Evolutionary conservation across 2,113 vertebrate species (phyloP).

Genomic region (Connochaetes taurinus): DNA sequence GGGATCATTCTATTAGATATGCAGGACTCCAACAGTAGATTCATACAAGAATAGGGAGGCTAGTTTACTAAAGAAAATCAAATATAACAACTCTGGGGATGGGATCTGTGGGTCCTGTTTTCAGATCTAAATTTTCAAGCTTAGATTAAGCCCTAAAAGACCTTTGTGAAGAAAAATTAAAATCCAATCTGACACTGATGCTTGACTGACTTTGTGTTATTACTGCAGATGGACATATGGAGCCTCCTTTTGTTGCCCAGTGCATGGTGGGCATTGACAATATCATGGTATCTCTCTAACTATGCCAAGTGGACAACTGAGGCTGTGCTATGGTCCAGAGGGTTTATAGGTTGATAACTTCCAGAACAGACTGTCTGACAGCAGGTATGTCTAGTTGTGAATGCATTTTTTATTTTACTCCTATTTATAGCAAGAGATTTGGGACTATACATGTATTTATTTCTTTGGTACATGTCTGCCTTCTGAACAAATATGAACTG

Average conservation of each 20-base stretch:
- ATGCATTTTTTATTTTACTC: background rate
- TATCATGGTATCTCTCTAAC: background rate
- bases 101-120: conserved; percentile 6
- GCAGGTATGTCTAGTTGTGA: background rate
- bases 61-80: conserved; percentile 31
- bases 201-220: background rate
- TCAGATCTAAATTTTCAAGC: background rate
- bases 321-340: background rate
- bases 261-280: background rate
- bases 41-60: conserved; percentile 12
- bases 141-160: background rate
- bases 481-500: conserved; percentile 17
- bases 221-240: background rate
- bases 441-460: background rate
- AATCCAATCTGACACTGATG: background rate
- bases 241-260: background rate
- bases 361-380: background rate
- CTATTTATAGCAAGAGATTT: background rate
- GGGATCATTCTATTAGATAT: conserved; percentile 36
- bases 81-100: conserved; percentile 1
- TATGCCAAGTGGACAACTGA: background rate
- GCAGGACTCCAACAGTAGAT: background rate
- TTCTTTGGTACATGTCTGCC: background rate
- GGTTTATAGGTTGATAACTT: background rate
- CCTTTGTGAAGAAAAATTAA: conserved; percentile 13